Base-by-base conservation (phyloP, 1,140 invertebrate genomes). In the Drosophila saltans region DNA sequence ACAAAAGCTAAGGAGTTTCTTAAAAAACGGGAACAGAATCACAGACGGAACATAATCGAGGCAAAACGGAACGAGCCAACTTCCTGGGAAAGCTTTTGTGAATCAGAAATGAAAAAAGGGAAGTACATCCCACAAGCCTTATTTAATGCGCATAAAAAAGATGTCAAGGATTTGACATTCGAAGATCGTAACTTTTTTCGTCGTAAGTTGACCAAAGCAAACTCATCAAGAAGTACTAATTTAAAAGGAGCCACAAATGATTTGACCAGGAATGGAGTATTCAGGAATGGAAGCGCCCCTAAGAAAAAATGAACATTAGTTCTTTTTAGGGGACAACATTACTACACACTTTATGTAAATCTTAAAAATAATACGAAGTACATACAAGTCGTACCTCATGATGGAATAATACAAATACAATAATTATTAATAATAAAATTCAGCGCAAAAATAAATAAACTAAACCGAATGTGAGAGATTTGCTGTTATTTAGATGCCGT, bases 261-360 rank as follows among this genome's bases (percentile, higher is more conserved):
- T 39, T 45, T 82, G 21, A 24, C 24, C 2, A 55, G 2, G 28
- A 56, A 41, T n/a, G 9, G 41, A 0, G 21, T 52, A 4, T 8
- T 33, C 3, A 26, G 41, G n/a, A 16, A 16, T 16, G 5, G 9
- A 33, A 1, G 7, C 3, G 3, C 1, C 21, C 55, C 1, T 55
- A 68, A 11, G 41, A 43, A n/a, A 39, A 2, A 11, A 11, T 21
- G 24, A 62, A 24, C 7, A 48, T 30, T 2, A 30, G 2, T 26
- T 39, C 28, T 55, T 43, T 55, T 69, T 45, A 56, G 57, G 66
- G 69, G 73, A 81, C 52, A 85, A 85, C 75, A 86, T 88, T 86
- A 86, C 83, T 89, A 89, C 83, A 86, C 84, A 77, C 65, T 88
- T 80, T 88, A 88, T 86, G 65, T 77, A 88, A 86, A 80, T 88